A percentile compares a stretch with the other conserved stretches of the same genome.
These are phyloP conservation scores for Priocnemis perturbator DNA, from an alignment of 2,888 invertebrate genomes.

Conservation along the genomic window DNA sequence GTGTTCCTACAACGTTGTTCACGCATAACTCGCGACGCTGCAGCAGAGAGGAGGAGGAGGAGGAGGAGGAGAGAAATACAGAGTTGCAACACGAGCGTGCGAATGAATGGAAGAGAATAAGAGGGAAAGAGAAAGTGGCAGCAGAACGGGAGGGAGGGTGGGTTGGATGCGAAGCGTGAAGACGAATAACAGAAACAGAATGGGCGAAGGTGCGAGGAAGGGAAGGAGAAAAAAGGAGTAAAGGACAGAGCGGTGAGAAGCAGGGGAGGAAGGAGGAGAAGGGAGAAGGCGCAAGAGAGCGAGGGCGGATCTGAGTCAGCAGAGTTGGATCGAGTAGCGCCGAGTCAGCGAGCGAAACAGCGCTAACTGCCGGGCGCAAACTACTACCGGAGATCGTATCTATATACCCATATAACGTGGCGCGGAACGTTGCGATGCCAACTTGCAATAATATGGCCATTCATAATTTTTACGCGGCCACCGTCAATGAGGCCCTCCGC, in stretches of 20 bases:
- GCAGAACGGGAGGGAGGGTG: conserved; percentile 1
- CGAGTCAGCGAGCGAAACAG: conserved; percentile 70
- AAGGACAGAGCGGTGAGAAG: not conserved
- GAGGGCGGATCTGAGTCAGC: conserved; percentile 74
- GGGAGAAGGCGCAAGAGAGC: conserved; percentile 37
- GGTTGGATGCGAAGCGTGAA: not conserved
- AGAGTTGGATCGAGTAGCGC: conserved; percentile 64
- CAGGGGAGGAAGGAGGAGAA: conserved; percentile 18
- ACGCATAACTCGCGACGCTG: too few relatives aligned
- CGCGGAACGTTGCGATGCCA: conserved; percentile 50
- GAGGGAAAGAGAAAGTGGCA: not conserved
- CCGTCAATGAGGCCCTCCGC: conserved; percentile 49
- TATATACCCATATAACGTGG: conserved; percentile 46
- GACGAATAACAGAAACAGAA: not conserved
- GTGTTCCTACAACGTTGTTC: not conserved
- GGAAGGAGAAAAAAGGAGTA: conserved; percentile 6
- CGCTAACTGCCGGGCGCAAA: conserved; percentile 57
- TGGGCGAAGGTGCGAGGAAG: conserved; percentile 11
- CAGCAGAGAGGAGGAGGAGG: conserved; percentile 6
- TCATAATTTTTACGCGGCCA: conserved; percentile 66
- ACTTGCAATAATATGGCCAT: conserved; percentile 67
- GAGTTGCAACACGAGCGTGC: conserved; percentile 8
- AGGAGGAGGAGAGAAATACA: conserved; percentile 7
- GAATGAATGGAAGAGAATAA: conserved; percentile 8
- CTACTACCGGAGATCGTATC: conserved; percentile 57